These are phyloP conservation scores for Ceratitis capitata DNA, from an alignment of 1,140 invertebrate species.

Conservation along the genomic window DNA sequence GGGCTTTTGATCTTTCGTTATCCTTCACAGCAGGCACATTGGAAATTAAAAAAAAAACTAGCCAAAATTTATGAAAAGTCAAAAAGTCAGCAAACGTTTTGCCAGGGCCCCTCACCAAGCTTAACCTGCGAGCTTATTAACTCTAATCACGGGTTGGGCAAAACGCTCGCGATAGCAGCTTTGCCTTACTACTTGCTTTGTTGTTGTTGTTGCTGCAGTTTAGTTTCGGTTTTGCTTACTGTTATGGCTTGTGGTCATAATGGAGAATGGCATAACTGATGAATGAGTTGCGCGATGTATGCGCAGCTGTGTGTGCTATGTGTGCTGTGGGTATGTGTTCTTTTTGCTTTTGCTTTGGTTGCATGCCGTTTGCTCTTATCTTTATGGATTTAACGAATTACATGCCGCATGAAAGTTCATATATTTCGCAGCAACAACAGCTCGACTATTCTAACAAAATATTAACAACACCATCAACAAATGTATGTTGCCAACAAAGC, in stretches of 20 bases:
- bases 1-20: too few relatives aligned
- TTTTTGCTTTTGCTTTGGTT: not conserved
- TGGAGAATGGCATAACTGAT: slow-evolving; percentile 29
- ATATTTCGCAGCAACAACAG: not conserved
- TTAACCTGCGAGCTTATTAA: too few relatives aligned
- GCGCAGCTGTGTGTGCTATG: not conserved
- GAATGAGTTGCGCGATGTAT: not conserved
- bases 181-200: not conserved
- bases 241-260: slow-evolving; percentile 33
- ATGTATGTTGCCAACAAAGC: not conserved
- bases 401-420: slow-evolving; percentile 22
- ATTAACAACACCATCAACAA: not conserved
- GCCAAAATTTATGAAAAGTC: too few relatives aligned
- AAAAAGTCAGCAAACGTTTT: too few relatives aligned
- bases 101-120: too few relatives aligned
- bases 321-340: too few relatives aligned
- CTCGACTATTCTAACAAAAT: not conserved
- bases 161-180: too few relatives aligned
- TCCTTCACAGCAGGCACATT: too few relatives aligned
- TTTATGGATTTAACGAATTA: slow-evolving; percentile 31
- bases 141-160: too few relatives aligned
- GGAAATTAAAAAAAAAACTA: too few relatives aligned
- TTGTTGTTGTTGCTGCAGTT: not conserved
- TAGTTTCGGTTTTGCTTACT: not conserved
- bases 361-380: slow-evolving; percentile 4